Percentiles rank a stretch among this genome's conserved stretches.
Evolutionary conservation across 2,113 vertebrate species (phyloP).

Genomic region (Periophthalmus modestus): DNA sequence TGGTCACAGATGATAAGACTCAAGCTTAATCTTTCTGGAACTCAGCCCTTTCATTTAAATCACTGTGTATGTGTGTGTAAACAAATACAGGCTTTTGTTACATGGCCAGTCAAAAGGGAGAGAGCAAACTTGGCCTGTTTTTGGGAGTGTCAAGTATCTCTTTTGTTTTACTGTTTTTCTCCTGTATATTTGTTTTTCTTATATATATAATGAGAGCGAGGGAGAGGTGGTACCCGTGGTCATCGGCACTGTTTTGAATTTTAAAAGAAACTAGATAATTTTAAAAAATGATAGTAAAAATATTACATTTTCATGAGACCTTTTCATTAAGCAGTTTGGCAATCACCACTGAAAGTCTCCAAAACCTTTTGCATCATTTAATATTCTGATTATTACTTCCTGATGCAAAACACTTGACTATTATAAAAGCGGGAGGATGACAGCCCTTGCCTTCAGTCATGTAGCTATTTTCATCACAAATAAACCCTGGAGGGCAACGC

Average conservation of each 20-base stretch:
- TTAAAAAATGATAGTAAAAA: too few species aligned
- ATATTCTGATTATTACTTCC: not conserved
- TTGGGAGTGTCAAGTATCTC: not conserved
- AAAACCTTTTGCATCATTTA: not conserved
- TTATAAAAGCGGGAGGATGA: not conserved
- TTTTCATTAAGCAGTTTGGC: not conserved
- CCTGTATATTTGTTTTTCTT: too few species aligned
- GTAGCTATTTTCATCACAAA: conserved; percentile 17
- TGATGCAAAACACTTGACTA: not conserved
- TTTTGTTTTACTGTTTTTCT: not conserved
- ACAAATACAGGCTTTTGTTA: conserved; percentile 14
- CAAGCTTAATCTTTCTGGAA: conserved; percentile 9
- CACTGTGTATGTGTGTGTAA: not conserved
- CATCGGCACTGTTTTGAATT: not conserved
- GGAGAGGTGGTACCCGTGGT: too few species aligned
- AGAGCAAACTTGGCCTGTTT: not conserved
- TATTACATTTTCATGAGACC: too few species aligned
- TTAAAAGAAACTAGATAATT: too few species aligned
- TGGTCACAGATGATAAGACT: conserved; percentile 21
- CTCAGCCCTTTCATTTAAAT: conserved; percentile 7
- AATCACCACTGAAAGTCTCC: not conserved
- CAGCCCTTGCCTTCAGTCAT: conserved; percentile 3
- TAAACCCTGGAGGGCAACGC: conserved; percentile 22
- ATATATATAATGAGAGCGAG: too few species aligned
- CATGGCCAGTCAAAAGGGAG: not conserved